These are phyloP conservation scores for Cynopterus sphinx DNA, from an alignment of 2,797 vertebrate species.

Conservation along the genomic window DNA sequence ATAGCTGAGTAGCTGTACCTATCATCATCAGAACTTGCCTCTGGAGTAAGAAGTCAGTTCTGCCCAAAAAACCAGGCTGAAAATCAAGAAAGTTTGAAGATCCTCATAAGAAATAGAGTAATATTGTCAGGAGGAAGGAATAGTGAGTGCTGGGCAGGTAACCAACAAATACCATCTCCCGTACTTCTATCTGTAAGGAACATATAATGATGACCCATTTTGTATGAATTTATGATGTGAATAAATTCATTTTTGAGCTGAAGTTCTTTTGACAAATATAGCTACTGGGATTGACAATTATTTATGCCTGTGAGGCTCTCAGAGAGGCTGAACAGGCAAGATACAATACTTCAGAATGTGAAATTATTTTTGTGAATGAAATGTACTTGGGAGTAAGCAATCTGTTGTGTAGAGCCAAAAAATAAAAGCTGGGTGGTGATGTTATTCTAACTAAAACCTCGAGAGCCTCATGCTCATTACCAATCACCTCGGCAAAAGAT, in stretches of 20 bases:
- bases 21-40: background rate
- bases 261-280: slow-evolving; percentile 26
- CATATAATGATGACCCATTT: background rate
- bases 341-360: background rate
- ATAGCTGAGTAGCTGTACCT: background rate
- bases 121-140: background rate
- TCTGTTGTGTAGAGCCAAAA: background rate
- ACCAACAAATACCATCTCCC: background rate
- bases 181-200: background rate
- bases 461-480: background rate
- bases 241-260: background rate
- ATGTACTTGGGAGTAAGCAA: background rate
- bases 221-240: background rate
- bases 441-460: background rate
- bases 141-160: background rate
- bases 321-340: background rate
- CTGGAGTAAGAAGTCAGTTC: background rate
- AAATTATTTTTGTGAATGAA: slow-evolving; percentile 42
- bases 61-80: background rate
- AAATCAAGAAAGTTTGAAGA: background rate
- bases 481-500: background rate
- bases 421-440: background rate
- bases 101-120: background rate
- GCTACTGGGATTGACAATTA: background rate
- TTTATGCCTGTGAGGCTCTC: background rate